A percentile compares a stretch with the other conserved stretches of the same genome.
These are phyloP conservation scores for Gymnoscelis rufifasciata DNA, from an alignment of 2,888 invertebrate species.

Conservation along the genomic window DNA sequence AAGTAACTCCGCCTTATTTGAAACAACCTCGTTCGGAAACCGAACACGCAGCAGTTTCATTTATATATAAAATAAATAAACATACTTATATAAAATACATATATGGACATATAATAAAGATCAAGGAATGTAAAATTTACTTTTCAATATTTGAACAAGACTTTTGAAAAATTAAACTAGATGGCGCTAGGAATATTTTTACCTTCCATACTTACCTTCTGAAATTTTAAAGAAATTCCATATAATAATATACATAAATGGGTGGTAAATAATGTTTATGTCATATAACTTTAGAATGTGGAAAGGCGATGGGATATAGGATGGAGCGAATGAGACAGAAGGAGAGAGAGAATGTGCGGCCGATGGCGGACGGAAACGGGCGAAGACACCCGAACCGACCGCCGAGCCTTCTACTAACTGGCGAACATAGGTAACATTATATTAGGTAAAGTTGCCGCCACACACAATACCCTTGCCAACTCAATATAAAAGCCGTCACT, in stretches of 20 bases:
- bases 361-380: constrained; percentile 15
- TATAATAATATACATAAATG: constrained; percentile 8
- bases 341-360: constrained; percentile 23
- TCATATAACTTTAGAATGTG: constrained; percentile 7
- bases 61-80: constrained; percentile 17
- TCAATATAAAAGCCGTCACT: constrained; percentile 14
- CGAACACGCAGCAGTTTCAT: not conserved
- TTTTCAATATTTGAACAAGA: too few species aligned
- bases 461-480: constrained; percentile 6
- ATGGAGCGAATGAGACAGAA: constrained; percentile 19
- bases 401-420: constrained; percentile 22
- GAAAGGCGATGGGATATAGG: constrained; percentile 15
- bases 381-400: constrained; percentile 24
- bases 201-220: constrained; percentile 1
- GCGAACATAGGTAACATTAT: constrained; percentile 8
- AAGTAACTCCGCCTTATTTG: not conserved
- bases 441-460: constrained; percentile 13
- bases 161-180: not conserved
- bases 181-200: constrained; percentile 1
- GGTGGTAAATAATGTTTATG: constrained; percentile 3
- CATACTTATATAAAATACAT: constrained; percentile 13
- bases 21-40: not conserved
- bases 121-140: not conserved
- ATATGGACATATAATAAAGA: not conserved
- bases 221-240: constrained; percentile 3